A percentile compares a stretch with the other conserved stretches of the same genome.
These are phyloP conservation scores for Spea multiplicata DNA, from an alignment of 2,113 vertebrate species.

Conservation along the genomic window DNA sequence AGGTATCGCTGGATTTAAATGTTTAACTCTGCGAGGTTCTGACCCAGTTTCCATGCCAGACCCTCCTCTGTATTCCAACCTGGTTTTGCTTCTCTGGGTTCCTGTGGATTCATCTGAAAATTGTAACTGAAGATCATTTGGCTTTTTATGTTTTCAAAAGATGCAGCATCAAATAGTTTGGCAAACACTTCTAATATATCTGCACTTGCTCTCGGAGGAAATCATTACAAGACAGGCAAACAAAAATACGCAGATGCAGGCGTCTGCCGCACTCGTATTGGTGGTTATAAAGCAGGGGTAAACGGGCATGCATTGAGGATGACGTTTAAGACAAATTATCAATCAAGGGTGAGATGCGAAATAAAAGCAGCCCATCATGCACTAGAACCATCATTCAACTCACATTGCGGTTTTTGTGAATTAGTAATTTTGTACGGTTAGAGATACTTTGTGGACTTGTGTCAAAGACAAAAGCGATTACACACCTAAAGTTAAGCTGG, in stretches of 20 bases:
- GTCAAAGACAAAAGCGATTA: no score
- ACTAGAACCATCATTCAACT: no score
- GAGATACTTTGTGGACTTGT: no score
- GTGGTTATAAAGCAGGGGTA: no score
- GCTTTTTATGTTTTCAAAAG: constrained; percentile 7
- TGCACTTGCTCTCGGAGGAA: constrained; percentile 22
- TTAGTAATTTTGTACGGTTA: no score
- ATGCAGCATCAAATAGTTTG: not conserved
- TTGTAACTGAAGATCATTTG: not conserved
- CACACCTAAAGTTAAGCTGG: no score
- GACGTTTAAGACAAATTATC: no score
- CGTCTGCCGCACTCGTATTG: no score
- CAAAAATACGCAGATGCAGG: not conserved
- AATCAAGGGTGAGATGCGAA: no score
- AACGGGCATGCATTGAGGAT: no score
- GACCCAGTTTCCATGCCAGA: not conserved
- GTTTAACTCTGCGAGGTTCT: not conserved
- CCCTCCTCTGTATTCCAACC: not conserved
- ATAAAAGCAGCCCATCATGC: no score
- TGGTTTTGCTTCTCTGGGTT: not conserved
- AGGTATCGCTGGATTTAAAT: not conserved
- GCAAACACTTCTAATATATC: not conserved
- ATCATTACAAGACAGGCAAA: constrained; percentile 11
- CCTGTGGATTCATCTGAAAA: constrained; percentile 7
- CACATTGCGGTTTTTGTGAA: no score